Evolutionary conservation across 1,140 invertebrate genomes (phyloP), one percentile per base, ranked within the genome.

Genomic region (Anastatus disparis): DNA sequence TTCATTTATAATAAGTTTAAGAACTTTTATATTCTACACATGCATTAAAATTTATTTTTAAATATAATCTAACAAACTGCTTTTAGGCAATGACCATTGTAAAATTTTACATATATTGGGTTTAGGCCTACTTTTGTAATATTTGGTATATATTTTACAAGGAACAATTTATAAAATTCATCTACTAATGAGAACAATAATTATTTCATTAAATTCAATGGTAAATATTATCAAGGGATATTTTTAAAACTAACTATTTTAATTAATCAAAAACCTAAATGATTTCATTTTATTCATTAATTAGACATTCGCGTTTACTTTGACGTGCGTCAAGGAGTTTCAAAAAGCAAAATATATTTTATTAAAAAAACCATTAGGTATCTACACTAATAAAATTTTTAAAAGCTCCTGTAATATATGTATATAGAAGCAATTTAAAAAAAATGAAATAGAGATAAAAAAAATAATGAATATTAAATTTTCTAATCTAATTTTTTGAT

Each of bases 401-500:
- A 35, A 46, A 66, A 66, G 64, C 64, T 24, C 56, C 26, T 55
- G 24, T 31, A 66, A 56, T 24, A 56, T 52, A n/a, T 31, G 26
- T 31, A 31, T n/a, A n/a, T n/a, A n/a, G n/a, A 38, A 31, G 24
- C 38, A 40, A 44, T 15, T 55, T 55, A 12, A 20, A 64, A 38
- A 38, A 24, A 2, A 50, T 55, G n/a, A n/a, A n/a, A n/a, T n/a
- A n/a, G n/a, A n/a, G n/a, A n/a, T n/a, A n/a, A n/a, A n/a, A n/a
- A n/a, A n/a, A n/a, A n/a, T n/a, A n/a, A n/a, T n/a, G n/a, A n/a
- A n/a, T n/a, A n/a, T n/a, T n/a, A n/a, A n/a, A 55, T 31, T n/a
- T 15, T 59, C 29, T 31, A 70, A 31, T 76, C 66, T 80, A 74
- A 29, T 48, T 76, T 55, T 79, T 82, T 63, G 82, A 84, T 70